Evolutionary conservation across 2,888 invertebrate species (phyloP).

Genomic region (Sthenelais limicola): DNA sequence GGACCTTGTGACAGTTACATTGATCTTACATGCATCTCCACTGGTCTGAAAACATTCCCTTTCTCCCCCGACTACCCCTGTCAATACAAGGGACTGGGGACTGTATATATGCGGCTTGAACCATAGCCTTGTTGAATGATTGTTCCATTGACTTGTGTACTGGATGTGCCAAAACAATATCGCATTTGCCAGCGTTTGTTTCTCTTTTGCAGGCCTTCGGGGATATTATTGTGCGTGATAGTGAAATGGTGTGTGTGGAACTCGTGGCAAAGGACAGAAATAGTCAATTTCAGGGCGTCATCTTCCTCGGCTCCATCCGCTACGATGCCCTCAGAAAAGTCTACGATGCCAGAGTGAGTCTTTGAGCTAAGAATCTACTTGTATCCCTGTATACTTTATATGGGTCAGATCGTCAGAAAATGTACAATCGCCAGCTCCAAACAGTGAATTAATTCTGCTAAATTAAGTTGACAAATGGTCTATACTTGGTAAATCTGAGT

Average conservation of each 20-base stretch:
- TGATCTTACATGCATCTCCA: too few relatives aligned
- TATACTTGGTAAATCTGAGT: too few relatives aligned
- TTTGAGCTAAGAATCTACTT: too few relatives aligned
- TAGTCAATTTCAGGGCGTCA: slow-evolving; percentile 88
- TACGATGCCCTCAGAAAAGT: slow-evolving; percentile 98
- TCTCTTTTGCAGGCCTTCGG: slow-evolving; percentile 81
- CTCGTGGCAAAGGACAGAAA: slow-evolving; percentile 92
- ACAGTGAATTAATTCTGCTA: too few relatives aligned
- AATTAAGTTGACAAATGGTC: too few relatives aligned
- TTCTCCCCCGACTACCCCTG: too few relatives aligned
- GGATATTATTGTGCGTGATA: slow-evolving; percentile 96
- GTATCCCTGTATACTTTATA: too few relatives aligned
- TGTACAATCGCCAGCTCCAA: too few relatives aligned
- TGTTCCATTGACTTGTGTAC: not conserved
- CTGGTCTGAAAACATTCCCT: too few relatives aligned
- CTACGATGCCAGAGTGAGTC: slow-evolving; percentile 91
- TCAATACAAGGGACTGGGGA: too few relatives aligned
- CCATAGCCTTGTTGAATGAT: not conserved
- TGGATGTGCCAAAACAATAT: not conserved
- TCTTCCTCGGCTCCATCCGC: slow-evolving; percentile 97
- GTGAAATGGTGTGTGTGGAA: slow-evolving; percentile 99
- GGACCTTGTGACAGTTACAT: too few relatives aligned
- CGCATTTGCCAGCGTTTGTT: not conserved
- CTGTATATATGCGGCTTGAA: slow-evolving; percentile 37
- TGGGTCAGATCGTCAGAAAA: too few relatives aligned